These are phyloP conservation scores for Valencia hispanica DNA, from an alignment of 2,797 vertebrate genomes.

Conservation along the genomic window DNA sequence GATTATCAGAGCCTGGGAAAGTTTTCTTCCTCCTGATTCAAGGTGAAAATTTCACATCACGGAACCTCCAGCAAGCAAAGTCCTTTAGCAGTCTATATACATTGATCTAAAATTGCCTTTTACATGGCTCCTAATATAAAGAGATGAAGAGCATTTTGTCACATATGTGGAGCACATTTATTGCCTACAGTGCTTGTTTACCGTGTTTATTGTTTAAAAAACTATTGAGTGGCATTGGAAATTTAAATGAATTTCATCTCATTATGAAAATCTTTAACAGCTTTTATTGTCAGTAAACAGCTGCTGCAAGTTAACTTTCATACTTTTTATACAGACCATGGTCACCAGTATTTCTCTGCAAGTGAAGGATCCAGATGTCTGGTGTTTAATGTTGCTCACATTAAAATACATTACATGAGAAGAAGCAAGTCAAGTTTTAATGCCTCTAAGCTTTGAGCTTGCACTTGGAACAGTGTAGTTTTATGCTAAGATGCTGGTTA, in stretches of 20 bases:
- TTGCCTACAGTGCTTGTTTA: background rate
- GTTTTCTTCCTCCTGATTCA: background rate
- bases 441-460: background rate
- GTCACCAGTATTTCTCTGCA: background rate
- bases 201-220: background rate
- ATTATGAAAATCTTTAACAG: background rate
- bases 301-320: background rate
- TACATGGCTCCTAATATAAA: background rate
- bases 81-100: background rate
- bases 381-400: background rate
- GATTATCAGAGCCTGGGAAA: no score
- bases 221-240: background rate
- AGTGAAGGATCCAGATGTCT: background rate
- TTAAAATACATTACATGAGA: background rate
- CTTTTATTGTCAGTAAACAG: background rate
- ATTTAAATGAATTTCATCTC: background rate
- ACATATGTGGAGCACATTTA: background rate
- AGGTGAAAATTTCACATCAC: background rate
- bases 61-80: background rate
- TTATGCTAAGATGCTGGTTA: background rate
- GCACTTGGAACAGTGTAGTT: background rate
- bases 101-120: background rate
- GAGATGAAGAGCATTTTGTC: background rate
- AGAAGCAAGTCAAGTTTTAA: background rate
- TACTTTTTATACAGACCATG: background rate